Evolutionary conservation across 2,113 vertebrate genomes (phyloP), one percentile per base, ranked within the genome.

Genomic region (Urocitellus parryii): DNA sequence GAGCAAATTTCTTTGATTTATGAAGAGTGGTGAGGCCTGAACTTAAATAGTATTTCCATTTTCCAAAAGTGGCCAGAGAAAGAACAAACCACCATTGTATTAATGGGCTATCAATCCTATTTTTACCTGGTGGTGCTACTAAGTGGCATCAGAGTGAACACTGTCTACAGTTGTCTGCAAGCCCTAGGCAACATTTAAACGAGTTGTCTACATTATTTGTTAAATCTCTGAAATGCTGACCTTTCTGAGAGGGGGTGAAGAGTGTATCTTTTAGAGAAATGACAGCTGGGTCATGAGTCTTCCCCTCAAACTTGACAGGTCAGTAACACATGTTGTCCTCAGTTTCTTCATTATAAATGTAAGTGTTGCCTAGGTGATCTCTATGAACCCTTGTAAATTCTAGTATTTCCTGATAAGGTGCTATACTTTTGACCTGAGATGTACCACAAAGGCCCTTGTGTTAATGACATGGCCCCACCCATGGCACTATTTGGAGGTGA

Each of bases 31-130:
- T 8, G 25, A 91, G 4, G 3, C 10, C 37, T 82, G 70, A 88
- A 74, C 29, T 87, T 82, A 92, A 65, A 87, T 56, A 76, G 84
- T 72, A 92, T 80, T 87, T 93, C 17, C 11, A 45, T 51, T 85
- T 82, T 32, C n/a, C 25, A 89, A 86, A 90, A 94, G 29, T 45
- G 25, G 20, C n/a, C 39, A 90, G 39, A 80, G 8, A 45, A 39
- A 74, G 48, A 85, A 39, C 27, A 63, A 58, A 81, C 42, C 16
- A 24, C 22, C 27, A 90, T 25, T 74, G 81, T 89, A 88, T 83
- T 61, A 56, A 86, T 58, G 17, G 12, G 68, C 61, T 45, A 72
- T 51, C 93, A 93, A 80, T 87, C 83, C 9, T 73, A n/a, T 27
- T 90, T 86, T 34, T 91, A 42, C 6, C 25, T 82, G 68, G 20